These are phyloP conservation scores for Pararge aegeria DNA, from an alignment of 1,140 invertebrate genomes.

Conservation along the genomic window DNA sequence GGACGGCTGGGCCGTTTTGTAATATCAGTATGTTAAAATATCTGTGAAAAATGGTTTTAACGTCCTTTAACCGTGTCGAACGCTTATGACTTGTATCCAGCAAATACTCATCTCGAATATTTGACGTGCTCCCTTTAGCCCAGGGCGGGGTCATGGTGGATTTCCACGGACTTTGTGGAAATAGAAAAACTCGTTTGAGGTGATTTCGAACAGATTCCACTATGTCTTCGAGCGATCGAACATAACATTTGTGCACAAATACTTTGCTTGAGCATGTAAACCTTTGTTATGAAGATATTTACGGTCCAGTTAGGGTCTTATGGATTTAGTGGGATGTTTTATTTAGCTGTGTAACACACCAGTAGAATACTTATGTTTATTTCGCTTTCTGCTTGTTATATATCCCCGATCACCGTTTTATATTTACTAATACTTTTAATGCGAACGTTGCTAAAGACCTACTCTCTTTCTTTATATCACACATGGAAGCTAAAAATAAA, in stretches of 20 bases:
- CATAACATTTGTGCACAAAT: not conserved
- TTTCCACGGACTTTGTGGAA: slow-evolving; percentile 26
- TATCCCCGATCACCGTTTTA: too few species aligned
- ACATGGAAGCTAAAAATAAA: too few species aligned
- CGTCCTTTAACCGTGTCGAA: not conserved
- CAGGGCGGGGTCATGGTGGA: slow-evolving; percentile 24
- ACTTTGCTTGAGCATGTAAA: not conserved
- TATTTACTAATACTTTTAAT: too few species aligned
- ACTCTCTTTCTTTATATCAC: too few species aligned
- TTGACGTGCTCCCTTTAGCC: slow-evolving; percentile 23
- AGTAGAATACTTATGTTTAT: too few species aligned
- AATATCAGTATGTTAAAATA: too few species aligned
- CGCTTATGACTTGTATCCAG: slow-evolving; percentile 6
- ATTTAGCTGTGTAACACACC: too few species aligned
- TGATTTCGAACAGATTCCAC: slow-evolving; percentile 19
- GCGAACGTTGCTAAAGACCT: too few species aligned
- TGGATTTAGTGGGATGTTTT: not conserved
- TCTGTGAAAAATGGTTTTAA: too few species aligned
- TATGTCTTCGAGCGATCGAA: not conserved
- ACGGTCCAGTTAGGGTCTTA: not conserved
- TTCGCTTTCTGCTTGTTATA: too few species aligned
- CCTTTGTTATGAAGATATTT: not conserved
- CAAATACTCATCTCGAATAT: slow-evolving; percentile 21
- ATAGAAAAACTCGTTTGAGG: slow-evolving; percentile 25
- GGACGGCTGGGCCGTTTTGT: too few species aligned